phyloP scores from a whole-genome alignment of 2,113 vertebrate species.

The Megaleporinus macrocephalus region DNA sequence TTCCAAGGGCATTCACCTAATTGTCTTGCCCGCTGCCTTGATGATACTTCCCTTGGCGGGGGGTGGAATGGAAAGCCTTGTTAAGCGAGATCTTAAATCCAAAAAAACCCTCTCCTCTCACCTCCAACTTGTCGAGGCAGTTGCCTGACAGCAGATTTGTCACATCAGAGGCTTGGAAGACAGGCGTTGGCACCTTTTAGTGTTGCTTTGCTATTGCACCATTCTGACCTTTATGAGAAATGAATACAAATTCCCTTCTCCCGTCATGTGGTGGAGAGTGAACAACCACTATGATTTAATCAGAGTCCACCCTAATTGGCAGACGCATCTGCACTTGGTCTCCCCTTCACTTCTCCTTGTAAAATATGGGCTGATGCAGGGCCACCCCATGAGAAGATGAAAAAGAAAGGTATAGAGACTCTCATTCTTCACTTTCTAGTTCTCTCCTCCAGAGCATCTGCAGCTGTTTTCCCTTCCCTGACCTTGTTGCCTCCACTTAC shows the following conservation, averaged over 20 bases:
- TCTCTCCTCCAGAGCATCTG: not conserved
- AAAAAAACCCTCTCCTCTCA: conserved; percentile 15
- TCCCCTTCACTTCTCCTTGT: not conserved
- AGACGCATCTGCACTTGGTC: conserved; percentile 9
- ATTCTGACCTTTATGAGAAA: conserved; percentile 47
- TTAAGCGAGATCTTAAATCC: not conserved
- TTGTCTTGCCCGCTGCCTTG: not conserved
- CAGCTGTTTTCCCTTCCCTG: not conserved
- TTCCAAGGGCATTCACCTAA: conserved; percentile 11
- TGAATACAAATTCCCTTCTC: conserved; percentile 33
- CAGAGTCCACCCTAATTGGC: conserved; percentile 45
- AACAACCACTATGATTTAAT: conserved; percentile 38
- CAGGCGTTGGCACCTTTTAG: conserved; percentile 23
- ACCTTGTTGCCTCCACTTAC: conserved; percentile 13
- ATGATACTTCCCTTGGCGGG: not conserved
- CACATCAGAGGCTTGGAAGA: conserved; percentile 17
- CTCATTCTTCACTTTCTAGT: not conserved
- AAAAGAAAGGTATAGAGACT: not conserved
- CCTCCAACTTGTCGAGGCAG: not conserved
- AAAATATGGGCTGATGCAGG: not conserved
- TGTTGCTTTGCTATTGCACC: conserved; percentile 34
- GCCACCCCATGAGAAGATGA: conserved; percentile 35
- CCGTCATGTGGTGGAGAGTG: conserved; percentile 29
- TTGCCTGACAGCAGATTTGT: conserved; percentile 41
- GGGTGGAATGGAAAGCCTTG: not conserved